Evolutionary conservation across 1,140 invertebrate species (phyloP), one percentile per base, ranked within the genome.

Genomic region (Drosophila mojavensis): DNA sequence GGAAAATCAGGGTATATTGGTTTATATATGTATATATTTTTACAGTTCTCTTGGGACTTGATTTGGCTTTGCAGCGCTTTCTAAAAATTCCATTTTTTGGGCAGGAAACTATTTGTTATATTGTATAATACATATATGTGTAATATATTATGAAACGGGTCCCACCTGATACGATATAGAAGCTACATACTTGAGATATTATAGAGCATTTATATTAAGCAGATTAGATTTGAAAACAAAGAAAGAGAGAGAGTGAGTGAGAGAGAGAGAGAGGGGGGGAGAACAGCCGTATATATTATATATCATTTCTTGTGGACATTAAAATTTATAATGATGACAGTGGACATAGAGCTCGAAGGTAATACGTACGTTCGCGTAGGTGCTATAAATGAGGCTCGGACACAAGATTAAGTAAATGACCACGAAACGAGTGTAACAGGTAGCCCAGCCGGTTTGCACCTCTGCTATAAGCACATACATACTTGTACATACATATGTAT

Each of bases 401-500:
- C 24, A 24, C 26, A 50, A 69, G 41, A 47, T 60, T 50, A 63
- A 61, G 43, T 50, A 17, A 5, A 39, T 43, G 11, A 33, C 13
- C 17, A 41, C 30, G 51, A 59, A 65, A 50, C 69, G 60, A 70
- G 82, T 85, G 78, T 86, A 85, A 88, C 82, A 86, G 83, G 83
- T 86, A 86, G 79, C 64, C 69, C 69, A 60, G 48, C 50, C 33
- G 36, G 53, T 71, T 47, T 51, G 24, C 24, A 72, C 59, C 54
- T 26, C 17, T 10, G 59, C 33, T 36, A 9, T 1, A 36, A 36
- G 33, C 43, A 56, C 48, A 56, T 48, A 47, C 7, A 43, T 13
- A 17, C 45, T 2, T 1, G 10, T 24, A 13, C 41, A 7, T 60
- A 13, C 56, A 11, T 47, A 15, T 55, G 13, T 71, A 24, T 54